phyloP scores from a whole-genome alignment of 2,113 vertebrate genomes.

The Caracal caracal region DNA sequence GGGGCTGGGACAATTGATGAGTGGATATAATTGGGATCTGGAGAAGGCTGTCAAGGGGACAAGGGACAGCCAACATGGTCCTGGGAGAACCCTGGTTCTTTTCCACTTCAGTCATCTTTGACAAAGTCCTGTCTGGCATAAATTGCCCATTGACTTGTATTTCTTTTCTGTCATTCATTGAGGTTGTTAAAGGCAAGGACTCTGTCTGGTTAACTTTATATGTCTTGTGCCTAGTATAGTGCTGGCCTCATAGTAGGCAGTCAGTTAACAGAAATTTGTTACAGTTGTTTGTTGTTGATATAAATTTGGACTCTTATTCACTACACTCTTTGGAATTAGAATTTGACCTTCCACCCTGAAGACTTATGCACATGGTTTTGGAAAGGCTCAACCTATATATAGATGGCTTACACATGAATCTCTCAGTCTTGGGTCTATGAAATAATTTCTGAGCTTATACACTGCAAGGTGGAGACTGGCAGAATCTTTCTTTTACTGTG shows the following conservation, averaged over 20 bases:
- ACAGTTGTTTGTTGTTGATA: neutral
- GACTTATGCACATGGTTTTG: neutral
- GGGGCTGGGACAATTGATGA: neutral
- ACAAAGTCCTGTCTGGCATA: slow-evolving; percentile 2
- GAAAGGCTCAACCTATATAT: neutral
- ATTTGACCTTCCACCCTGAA: neutral
- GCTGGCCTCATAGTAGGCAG: neutral
- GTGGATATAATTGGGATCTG: neutral
- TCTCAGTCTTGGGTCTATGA: neutral
- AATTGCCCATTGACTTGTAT: neutral
- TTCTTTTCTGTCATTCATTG: slow-evolving; percentile 37
- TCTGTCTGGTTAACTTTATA: neutral
- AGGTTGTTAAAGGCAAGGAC: neutral
- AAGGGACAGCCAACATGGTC: neutral
- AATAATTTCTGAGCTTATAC: neutral
- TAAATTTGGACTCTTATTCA: neutral
- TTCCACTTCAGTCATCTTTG: neutral
- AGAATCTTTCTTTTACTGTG: neutral
- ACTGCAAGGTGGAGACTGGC: neutral
- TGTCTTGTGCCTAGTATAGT: neutral
- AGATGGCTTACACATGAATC: neutral
- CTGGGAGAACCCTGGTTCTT: neutral
- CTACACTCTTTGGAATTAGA: neutral
- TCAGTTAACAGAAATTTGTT: neutral
- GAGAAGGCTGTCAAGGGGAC: neutral